Base-by-base conservation (phyloP, 2,797 vertebrate genomes). In the Acestrorhynchus altus region DNA sequence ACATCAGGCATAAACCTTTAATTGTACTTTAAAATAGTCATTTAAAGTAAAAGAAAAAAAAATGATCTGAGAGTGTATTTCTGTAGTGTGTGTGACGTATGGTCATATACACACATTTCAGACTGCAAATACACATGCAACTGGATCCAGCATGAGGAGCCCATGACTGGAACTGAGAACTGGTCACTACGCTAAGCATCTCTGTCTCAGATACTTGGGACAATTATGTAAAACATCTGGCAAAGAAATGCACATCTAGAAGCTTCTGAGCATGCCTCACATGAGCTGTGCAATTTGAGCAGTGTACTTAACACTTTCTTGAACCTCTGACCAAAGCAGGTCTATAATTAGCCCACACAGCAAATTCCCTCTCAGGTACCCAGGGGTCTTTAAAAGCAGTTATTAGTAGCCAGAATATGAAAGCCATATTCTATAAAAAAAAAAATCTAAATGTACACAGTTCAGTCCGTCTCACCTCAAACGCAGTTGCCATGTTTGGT, bases 311-410 rank as follows among this genome's bases (percentile, higher is more conserved):
- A 54, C 71, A 81, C 77, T 76, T 84, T 47, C 74, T 54, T 76
- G 61, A 47, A 68, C 26, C 61, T 26, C 24, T 24, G 28, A 31
- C 8, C 31, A 35, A 35, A 35, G 31, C 31, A 35, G 31, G 67
- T 76, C 86, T 87, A 89, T 82, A 81, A 82, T 87, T 86, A 88
- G 78, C 74, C 78, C n/a, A 75, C 13, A 54, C 60, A 68, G 72
- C 63, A 61, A 72, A 39, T 76, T 83, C 82, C 59, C 82, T 72
- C 40, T 67, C 51, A 24, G 72, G 71, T 22, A 0, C 1, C 31
- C 31, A 35, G 31, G 31, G 31, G 31, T 35, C 31, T 35, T 35
- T n/a, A n/a, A n/a, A n/a, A n/a, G n/a, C n/a, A n/a, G n/a, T n/a
- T n/a, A n/a, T n/a, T n/a, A n/a, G n/a, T n/a, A n/a, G n/a, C n/a